Percentiles rank a stretch among this genome's conserved stretches.
These are phyloP conservation scores for Coptodon bakossiorum DNA, from an alignment of 2,113 vertebrate species.

Conservation along the genomic window DNA sequence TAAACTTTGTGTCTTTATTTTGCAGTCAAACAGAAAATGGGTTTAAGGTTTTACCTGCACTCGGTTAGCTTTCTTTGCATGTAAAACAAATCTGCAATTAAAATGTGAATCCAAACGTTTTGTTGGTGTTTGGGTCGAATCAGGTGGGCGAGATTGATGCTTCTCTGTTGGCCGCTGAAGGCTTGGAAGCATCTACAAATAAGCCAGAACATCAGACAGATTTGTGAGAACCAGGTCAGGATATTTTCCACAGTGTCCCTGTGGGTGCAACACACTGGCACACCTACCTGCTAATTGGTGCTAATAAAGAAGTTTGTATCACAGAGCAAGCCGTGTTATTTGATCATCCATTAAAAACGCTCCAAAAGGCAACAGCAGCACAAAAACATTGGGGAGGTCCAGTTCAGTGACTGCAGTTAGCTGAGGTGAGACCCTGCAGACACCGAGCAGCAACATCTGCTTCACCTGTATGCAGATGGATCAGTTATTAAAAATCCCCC, in stretches of 20 bases:
- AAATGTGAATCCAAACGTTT: neutral
- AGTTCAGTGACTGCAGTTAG: neutral
- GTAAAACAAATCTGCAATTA: neutral
- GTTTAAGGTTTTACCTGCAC: neutral
- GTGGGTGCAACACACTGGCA: neutral
- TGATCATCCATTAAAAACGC: neutral
- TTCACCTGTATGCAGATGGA: neutral
- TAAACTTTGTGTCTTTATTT: neutral
- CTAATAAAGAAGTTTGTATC: neutral
- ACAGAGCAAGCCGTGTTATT: rapidly evolving
- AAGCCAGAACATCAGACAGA: neutral
- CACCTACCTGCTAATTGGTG: neutral
- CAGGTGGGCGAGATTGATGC: neutral
- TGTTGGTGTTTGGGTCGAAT: rapidly evolving
- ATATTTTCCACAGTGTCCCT: neutral
- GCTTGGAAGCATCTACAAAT: neutral
- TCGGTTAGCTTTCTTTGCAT: neutral
- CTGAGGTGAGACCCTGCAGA: neutral
- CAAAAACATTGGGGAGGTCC: neutral
- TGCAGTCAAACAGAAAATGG: neutral
- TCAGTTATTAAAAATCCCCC: neutral
- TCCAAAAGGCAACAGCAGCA: neutral
- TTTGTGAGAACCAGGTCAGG: neutral
- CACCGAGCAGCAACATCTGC: neutral
- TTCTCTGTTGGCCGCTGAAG: neutral